Base-by-base conservation (phyloP, 2,888 invertebrate species). In the Bellardia bayeri region DNA sequence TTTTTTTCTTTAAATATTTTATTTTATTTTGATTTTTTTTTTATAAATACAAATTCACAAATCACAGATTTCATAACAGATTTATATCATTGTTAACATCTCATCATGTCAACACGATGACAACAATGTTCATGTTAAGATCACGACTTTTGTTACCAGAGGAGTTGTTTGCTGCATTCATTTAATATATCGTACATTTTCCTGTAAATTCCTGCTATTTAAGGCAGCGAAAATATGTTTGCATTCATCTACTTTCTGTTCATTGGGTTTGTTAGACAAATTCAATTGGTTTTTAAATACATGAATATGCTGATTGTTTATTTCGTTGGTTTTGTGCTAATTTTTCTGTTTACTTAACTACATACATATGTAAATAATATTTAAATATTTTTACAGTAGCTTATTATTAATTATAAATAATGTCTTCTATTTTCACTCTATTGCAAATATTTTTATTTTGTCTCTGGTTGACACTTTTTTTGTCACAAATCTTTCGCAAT, bases 201-300 rank as follows among this genome's bases (percentile, higher is more conserved):
- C 49, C 16, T 11, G 54, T 82, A 40, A 54, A 72, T 85, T 71
- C 74, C 85, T 75, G 37, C 54, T 76, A 37, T 23, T 13, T 45
- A 14, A 33, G n/a, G 51, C 51, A 11, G 1, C 37, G 37, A 37
- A 37, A 37, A 37, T n/a, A 3, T 33, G 23, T 63, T 33, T 75
- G 63, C 54, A 37, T 51, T 33, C 56, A 30, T 1, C 45, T 45
- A 11, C 13, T 14, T n/a, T 1, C 54, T 66, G 61, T 82, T 82
- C 54, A 86, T 71, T 82, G 71, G 79, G 86, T 86, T 51, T 79
- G 69, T 80, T 71, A 75, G 79, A 37, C 66, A 74, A 23, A 74
- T n/a, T 54, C 54, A 23, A 0, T 23, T 23, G 23, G 23, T 23
- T 23, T n/a, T 23, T 56, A 40, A 64, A 23, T 64, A 40, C 23